phyloP scores from a whole-genome alignment of 2,888 invertebrate genomes.

The Acanthosepion lycidas region DNA sequence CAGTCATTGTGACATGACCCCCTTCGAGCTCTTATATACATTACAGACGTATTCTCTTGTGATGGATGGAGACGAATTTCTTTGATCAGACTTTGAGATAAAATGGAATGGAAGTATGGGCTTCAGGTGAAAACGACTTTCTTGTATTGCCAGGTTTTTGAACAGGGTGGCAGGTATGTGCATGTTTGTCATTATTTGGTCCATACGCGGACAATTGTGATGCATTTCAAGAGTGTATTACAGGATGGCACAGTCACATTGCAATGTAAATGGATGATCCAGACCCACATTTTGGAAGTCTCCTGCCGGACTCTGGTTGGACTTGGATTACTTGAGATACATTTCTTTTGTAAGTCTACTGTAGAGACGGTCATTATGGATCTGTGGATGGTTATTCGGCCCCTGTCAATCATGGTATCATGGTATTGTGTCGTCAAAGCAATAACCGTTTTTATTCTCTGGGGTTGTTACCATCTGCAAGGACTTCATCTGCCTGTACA shows the following conservation, averaged over 20 bases:
- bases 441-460: neutral
- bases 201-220: neutral
- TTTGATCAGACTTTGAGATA: neutral
- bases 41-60: neutral
- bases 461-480: neutral
- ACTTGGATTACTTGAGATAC: neutral
- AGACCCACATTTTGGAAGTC: neutral
- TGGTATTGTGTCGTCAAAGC: neutral
- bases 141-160: neutral
- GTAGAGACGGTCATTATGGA: neutral
- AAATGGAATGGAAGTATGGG: constrained; percentile 11
- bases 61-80: neutral
- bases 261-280: neutral
- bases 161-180: neutral
- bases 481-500: neutral
- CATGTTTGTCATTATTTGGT: neutral
- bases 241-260: neutral
- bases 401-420: neutral
- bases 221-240: neutral
- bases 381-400: neutral
- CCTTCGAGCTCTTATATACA: neutral
- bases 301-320: neutral
- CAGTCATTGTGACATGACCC: neutral
- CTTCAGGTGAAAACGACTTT: neutral
- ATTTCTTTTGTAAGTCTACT: neutral